Percentiles rank a stretch among this genome's conserved stretches.
These are phyloP conservation scores for Battus philenor DNA, from an alignment of 1,140 invertebrate genomes.

Conservation along the genomic window DNA sequence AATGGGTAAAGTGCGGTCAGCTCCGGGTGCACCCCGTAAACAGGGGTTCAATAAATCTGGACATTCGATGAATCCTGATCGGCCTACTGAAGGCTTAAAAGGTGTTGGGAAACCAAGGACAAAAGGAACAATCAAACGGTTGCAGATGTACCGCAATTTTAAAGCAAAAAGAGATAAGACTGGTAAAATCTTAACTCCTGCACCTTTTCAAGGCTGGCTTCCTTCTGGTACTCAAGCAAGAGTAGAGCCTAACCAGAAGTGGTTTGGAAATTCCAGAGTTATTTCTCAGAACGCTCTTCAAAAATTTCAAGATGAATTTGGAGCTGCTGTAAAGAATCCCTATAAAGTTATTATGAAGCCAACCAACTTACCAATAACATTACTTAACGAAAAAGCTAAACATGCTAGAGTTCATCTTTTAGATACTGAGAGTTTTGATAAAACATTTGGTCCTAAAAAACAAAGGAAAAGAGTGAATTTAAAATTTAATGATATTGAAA, in stretches of 20 bases:
- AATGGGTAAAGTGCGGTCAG: constrained; percentile 85
- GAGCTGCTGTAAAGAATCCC: constrained; percentile 95
- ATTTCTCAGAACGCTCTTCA: constrained; percentile 96
- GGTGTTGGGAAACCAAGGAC: constrained; percentile 91
- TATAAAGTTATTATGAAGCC: constrained; percentile 99
- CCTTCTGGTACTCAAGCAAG: constrained; percentile 93
- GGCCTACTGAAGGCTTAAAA: constrained; percentile 85
- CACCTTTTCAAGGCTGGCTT: constrained; percentile 94
- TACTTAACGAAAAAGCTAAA: constrained; percentile 96
- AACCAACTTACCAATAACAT: constrained; percentile 94
- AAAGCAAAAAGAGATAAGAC: constrained; percentile 94
- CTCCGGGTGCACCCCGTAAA: constrained; percentile 82
- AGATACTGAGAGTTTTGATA: constrained; percentile 96
- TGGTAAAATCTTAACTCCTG: constrained; percentile 95
- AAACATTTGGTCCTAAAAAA: constrained; percentile 96
- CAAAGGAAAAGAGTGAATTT: constrained; percentile 94
- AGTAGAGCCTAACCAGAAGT: constrained; percentile 97
- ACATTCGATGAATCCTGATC: constrained; percentile 93
- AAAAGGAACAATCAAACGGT: constrained; percentile 94
- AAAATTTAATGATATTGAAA: constrained; percentile 82
- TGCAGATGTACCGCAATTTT: constrained; percentile 98
- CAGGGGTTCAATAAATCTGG: constrained; percentile 86
- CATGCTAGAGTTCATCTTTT: constrained; percentile 94
- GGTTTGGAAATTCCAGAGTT: constrained; percentile 96
- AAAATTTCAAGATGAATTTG: constrained; percentile 97